Evolutionary conservation across 35 echinoderm and acorn worm species (phyloP).

Genomic region (Antedon bifida): DNA sequence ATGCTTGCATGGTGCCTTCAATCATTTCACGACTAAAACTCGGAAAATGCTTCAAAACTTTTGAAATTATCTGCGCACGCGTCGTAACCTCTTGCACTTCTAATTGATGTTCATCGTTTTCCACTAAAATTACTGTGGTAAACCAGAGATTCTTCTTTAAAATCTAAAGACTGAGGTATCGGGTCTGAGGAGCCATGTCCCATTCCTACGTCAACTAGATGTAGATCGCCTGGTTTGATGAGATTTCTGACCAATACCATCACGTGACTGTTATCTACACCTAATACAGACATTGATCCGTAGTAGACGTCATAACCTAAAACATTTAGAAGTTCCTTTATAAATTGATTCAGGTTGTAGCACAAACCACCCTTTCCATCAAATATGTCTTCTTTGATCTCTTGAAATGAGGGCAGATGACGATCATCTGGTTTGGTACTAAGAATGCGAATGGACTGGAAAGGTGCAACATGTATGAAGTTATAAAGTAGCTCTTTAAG

Average conservation of each 20-base stretch:
- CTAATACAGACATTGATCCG: not conserved
- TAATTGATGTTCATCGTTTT: too few species aligned
- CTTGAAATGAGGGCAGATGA: conserved; percentile 5
- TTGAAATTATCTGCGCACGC: too few species aligned
- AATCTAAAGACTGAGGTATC: conserved; percentile 5
- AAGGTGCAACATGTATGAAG: not conserved
- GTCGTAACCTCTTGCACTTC: too few species aligned
- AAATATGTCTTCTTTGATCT: conserved; percentile 11
- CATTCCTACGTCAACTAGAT: not conserved
- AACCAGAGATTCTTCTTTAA: not conserved
- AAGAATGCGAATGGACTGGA: not conserved
- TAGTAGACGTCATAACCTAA: not conserved
- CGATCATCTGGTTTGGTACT: not conserved
- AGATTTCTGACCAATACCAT: not conserved
- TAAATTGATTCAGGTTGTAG: conserved; percentile 2
- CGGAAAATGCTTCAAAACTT: too few species aligned
- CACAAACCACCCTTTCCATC: not conserved
- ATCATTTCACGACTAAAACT: too few species aligned
- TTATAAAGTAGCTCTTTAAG: too few species aligned
- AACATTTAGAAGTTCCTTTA: not conserved
- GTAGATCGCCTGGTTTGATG: not conserved
- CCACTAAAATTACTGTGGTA: too few species aligned
- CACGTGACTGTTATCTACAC: not conserved
- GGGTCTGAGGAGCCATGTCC: not conserved
- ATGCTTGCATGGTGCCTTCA: too few species aligned